Evolutionary conservation across 1,140 invertebrate genomes (phyloP).

Genomic region (Parapsyche elsis): DNA sequence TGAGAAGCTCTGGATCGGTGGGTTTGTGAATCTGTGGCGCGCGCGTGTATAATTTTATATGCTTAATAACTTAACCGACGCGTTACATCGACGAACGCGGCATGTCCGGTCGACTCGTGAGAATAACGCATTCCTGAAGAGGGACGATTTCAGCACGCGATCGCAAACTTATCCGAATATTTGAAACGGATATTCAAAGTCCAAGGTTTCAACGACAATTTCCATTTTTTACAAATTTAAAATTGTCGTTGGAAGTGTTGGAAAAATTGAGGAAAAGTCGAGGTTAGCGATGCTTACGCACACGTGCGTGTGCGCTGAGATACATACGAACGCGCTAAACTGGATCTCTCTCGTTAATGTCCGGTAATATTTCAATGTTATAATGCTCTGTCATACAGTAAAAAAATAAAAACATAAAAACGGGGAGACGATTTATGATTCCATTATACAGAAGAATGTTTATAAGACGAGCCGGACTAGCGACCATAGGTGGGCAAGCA

Average conservation of each 20-base stretch:
- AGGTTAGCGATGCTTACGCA: too few species aligned
- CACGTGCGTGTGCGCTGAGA: neutral
- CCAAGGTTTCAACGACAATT: neutral
- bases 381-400: conserved; percentile 30
- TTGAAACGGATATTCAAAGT: neutral
- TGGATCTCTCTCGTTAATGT: conserved; percentile 18
- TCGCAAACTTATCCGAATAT: neutral
- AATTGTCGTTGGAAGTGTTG: too few species aligned
- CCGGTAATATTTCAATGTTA: conserved; percentile 34
- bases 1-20: too few species aligned
- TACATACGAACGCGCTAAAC: neutral
- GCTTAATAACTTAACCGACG: neutral
- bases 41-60: too few species aligned
- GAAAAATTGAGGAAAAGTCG: too few species aligned
- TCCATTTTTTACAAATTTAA: neutral
- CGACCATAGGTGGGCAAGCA: conserved; percentile 15
- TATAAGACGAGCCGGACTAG: conserved; percentile 15
- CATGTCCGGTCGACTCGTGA: conserved; percentile 4
- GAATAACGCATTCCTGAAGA: neutral
- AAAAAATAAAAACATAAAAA: conserved; percentile 2
- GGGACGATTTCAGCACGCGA: neutral
- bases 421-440: conserved; percentile 35
- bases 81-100: neutral
- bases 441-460: conserved; percentile 37
- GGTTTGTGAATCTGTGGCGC: too few species aligned